A percentile compares a stretch with the other conserved stretches of the same genome.
Conservation (phyloP, 2,797 vertebrate genomes). For the Ataeniobius toweri region DNA sequence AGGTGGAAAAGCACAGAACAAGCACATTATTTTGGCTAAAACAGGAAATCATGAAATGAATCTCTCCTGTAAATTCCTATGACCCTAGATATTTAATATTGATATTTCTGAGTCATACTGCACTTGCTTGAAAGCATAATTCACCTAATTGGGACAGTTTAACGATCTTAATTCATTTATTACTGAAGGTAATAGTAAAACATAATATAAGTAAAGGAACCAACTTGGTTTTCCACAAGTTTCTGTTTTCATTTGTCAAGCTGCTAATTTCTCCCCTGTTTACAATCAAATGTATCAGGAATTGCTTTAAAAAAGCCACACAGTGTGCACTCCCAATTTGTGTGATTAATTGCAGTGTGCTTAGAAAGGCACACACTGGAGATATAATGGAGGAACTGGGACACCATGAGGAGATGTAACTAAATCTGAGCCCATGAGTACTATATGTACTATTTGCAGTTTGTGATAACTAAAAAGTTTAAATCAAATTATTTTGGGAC, state of each 20-base stretch:
- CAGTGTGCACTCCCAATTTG: not conserved
- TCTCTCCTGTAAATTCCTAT: too few species aligned
- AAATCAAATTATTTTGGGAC: not conserved
- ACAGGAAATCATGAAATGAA: too few species aligned
- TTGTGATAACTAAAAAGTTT: not conserved
- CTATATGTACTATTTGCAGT: not conserved
- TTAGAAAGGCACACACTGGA: not conserved
- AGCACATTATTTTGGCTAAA: too few species aligned
- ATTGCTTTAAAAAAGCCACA: not conserved
- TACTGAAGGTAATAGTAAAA: not conserved
- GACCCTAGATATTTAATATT: not conserved
- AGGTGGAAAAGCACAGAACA: not conserved
- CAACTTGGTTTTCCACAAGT: not conserved
- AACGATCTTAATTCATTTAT: not conserved
- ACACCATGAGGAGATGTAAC: not conserved
- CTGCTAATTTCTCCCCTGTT: not conserved
- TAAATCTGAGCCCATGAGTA: not conserved
- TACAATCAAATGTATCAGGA: not conserved
- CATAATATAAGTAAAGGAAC: not conserved
- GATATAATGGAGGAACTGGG: not conserved
- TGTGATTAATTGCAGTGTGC: slow-evolving; percentile 1
- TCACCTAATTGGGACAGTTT: not conserved
- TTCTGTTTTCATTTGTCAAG: not conserved
- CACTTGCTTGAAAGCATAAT: not conserved
- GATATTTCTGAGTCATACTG: not conserved